Base-by-base conservation (phyloP, 2,113 vertebrate genomes). In the Heterochromis multidens region DNA sequence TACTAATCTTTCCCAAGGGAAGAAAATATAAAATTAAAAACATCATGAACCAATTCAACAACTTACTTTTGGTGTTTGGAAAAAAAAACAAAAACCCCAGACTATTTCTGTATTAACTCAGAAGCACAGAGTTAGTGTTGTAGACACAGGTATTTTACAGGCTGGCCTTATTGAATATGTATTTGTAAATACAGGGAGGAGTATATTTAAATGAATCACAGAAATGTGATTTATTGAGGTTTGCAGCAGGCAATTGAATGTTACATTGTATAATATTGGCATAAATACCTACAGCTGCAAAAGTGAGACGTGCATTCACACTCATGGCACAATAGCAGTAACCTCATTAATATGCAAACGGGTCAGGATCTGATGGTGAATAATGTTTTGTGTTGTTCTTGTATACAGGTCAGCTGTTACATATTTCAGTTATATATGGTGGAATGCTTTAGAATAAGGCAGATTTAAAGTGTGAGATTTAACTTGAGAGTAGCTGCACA, bases 1-100 rank as follows among this genome's bases (percentile, higher is more conserved):
- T 14, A 4, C 13, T 40, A 40, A 40, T 40, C 11, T 40, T 9
- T 16, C n/a, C 35, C 62, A 40, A 23, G 8, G 0, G 1, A 65
- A 67, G n/a, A 46, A 46, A 19, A 27, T 70, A 0, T 70, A 2
- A 70, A 70, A 46, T 17, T 46, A 2, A 46, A 46, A 70, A 37
- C 65, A 29, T 70, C 65, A 27, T 19, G 37, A 23, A 8, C 23
- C 37, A 25, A 27, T 70, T 70, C 0, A 70, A 3, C 23, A 46
- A 0, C 5, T 27, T 7, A 1, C 0, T 46, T 70, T 0, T 46
- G 37, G 5, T 43, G 62, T 13, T 17, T 67, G 19, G 61, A 40
- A 46, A 23, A 7, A 67, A 43, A 43, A 67, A 12, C 37, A 40
- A 40, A 40, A 40, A n/a, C n/a, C n/a, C n/a, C n/a, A n/a, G n/a